phyloP scores from a whole-genome alignment of 2,888 invertebrate genomes.

The Lissonota sp. region DNA sequence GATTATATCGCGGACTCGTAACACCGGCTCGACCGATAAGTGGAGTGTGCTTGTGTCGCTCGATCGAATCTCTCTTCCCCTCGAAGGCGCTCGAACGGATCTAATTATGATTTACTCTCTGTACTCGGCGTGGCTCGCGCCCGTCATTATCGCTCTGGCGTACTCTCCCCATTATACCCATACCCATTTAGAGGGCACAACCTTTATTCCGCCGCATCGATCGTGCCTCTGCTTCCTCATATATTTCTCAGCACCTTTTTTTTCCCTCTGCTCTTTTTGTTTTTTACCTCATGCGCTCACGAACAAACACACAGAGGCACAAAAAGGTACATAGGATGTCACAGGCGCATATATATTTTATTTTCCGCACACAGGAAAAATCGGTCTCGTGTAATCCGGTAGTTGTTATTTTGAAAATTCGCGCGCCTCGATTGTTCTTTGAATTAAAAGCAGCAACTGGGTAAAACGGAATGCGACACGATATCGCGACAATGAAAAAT shows the following conservation, averaged over 20 bases:
- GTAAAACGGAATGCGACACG: constrained; percentile 23
- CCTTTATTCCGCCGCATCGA: too few relatives aligned
- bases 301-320: background rate
- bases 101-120: constrained; percentile 72
- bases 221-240: constrained; percentile 14
- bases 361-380: background rate
- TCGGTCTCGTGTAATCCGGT: background rate
- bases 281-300: background rate
- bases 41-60: constrained; percentile 7
- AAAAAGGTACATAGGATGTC: too few relatives aligned
- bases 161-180: constrained; percentile 2
- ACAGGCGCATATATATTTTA: too few relatives aligned
- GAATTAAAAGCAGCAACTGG: background rate
- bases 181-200: background rate
- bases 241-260: background rate
- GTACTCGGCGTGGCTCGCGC: constrained; percentile 39
- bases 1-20: background rate
- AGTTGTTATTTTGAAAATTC: too few relatives aligned
- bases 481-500: background rate
- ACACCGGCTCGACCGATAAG: background rate
- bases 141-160: constrained; percentile 65
- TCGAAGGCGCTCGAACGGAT: constrained; percentile 57
- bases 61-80: constrained; percentile 21
- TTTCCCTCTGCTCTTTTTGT: constrained; percentile 53
- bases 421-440: background rate